A percentile compares a stretch with the other conserved stretches of the same genome.
Evolutionary conservation across 2,113 vertebrate genomes (phyloP).

Genomic region (human (Homo sapiens)): GRCh38 chr11:46140001-46140500

Average conservation of each 20-base stretch:
- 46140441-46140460: no score
- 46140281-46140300: no score
- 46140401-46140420: no score
- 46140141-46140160: constrained; percentile 19
- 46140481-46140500: no score
- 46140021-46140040: not conserved
- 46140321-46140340: no score
- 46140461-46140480: no score
- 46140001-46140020: not conserved
- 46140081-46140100: not conserved
- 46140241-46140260: not conserved
- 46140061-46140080: not conserved
- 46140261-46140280: no score
- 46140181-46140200: not conserved
- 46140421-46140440: no score
- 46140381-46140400: no score
- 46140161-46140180: constrained; percentile 4
- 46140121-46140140: not conserved
- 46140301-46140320: no score
- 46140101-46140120: constrained; percentile 26
- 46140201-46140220: not conserved
- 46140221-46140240: not conserved
- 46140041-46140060: not conserved
- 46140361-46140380: no score
- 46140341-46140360: no score